Conservation (phyloP, 2,797 vertebrate genomes). For the Okamejei kenojei region DNA sequence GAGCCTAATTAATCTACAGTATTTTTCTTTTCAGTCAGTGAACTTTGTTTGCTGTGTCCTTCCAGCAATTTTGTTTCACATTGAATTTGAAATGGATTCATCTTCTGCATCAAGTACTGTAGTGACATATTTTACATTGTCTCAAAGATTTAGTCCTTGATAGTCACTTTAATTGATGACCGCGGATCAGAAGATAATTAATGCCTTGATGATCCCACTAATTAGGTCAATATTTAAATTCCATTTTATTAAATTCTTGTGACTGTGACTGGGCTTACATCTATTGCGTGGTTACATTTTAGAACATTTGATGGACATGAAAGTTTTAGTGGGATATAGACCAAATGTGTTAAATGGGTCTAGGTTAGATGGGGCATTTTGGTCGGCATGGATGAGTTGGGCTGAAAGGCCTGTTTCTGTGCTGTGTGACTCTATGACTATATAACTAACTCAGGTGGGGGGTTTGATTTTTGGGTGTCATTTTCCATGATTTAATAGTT, state of each 20-base stretch:
- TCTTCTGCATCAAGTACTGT: background rate
- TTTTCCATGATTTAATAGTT: constrained; percentile 3
- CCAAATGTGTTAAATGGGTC: no score
- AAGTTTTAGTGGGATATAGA: no score
- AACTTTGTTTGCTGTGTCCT: background rate
- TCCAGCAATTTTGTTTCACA: background rate
- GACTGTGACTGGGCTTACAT: background rate
- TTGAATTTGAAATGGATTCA: background rate
- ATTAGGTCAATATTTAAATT: background rate
- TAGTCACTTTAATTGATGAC: no score
- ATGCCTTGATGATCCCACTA: background rate
- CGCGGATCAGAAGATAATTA: no score
- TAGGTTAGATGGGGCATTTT: no score
- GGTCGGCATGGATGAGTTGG: no score
- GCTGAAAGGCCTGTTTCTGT: no score
- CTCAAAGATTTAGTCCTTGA: no score
- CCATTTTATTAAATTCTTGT: background rate
- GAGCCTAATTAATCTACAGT: background rate
- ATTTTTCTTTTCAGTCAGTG: background rate
- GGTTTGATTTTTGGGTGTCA: background rate
- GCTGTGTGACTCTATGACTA: no score
- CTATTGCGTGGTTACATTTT: background rate
- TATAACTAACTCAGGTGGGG: background rate
- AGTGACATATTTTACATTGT: no score
- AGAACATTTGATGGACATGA: no score